Conservation (phyloP, 2,113 vertebrate genomes). For the Silurus glanis region DNA sequence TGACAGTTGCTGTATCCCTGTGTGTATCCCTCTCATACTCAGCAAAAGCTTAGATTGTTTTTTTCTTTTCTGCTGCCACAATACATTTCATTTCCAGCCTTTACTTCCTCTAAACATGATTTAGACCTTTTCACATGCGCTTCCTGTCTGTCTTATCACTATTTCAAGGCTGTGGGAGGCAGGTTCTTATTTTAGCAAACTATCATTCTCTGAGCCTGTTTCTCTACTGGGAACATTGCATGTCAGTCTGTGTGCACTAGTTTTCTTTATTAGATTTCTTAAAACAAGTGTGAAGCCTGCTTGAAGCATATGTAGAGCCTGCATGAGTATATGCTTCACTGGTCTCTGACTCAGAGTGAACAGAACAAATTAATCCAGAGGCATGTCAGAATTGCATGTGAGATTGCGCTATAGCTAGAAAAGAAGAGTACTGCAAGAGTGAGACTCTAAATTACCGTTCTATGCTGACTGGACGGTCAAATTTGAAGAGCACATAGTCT, state of each 20-base stretch:
- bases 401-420: neutral
- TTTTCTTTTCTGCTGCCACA: neutral
- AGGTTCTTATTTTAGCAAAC: constrained; percentile 67
- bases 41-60: neutral
- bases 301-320: neutral
- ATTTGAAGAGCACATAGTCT: constrained; percentile 95
- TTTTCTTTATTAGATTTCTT: constrained; percentile 22
- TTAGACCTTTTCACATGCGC: neutral
- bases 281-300: neutral
- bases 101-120: neutral
- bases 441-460: constrained; percentile 75
- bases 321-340: neutral
- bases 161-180: constrained; percentile 48
- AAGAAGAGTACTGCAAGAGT: constrained; percentile 41
- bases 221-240: constrained; percentile 42
- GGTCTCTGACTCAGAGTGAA: neutral
- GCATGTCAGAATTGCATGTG: neutral
- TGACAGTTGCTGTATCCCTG: neutral
- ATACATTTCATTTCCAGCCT: neutral
- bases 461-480: constrained; percentile 91
- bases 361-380: neutral
- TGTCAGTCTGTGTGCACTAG: neutral
- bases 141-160: neutral
- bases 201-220: constrained; percentile 65
- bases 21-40: neutral